phyloP scores from a whole-genome alignment of 2,888 invertebrate species.

The Sinohyriopsis cumingii region DNA sequence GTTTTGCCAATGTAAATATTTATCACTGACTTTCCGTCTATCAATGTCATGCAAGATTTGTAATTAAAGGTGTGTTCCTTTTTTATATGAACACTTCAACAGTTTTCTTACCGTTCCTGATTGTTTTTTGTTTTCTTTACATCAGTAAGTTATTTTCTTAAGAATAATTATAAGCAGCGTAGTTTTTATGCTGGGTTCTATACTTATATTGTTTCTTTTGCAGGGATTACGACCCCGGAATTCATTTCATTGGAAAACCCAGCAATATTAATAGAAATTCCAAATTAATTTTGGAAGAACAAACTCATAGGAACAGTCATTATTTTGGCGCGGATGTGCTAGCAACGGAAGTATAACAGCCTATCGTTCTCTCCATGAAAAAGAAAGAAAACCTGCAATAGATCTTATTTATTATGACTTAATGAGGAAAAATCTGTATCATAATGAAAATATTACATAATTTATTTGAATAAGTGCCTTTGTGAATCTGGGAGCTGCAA shows the following conservation, averaged over 20 bases:
- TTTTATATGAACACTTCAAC: neutral
- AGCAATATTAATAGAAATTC: slow-evolving; percentile 46
- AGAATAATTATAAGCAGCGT: neutral
- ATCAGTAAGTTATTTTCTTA: slow-evolving; percentile 1
- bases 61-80: too few species aligned
- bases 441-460: slow-evolving; percentile 11
- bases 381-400: slow-evolving; percentile 33
- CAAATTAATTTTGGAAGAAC: slow-evolving; percentile 46
- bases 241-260: slow-evolving; percentile 45
- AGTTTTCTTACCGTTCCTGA: too few species aligned
- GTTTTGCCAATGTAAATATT: neutral
- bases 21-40: neutral
- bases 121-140: neutral
- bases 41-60: too few species aligned
- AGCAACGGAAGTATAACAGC: slow-evolving; percentile 56
- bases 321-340: slow-evolving; percentile 53
- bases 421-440: neutral
- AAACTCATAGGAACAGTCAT: slow-evolving; percentile 45
- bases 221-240: slow-evolving; percentile 42
- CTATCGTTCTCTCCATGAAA: slow-evolving; percentile 28
- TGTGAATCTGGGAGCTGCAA: slow-evolving; percentile 23
- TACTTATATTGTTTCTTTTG: slow-evolving; percentile 23
- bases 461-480: slow-evolving; percentile 20
- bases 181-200: slow-evolving; percentile 1
- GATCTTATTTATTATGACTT: slow-evolving; percentile 25